These are phyloP conservation scores for Triops cancriformis DNA, from an alignment of 1,140 invertebrate species.

Conservation along the genomic window DNA sequence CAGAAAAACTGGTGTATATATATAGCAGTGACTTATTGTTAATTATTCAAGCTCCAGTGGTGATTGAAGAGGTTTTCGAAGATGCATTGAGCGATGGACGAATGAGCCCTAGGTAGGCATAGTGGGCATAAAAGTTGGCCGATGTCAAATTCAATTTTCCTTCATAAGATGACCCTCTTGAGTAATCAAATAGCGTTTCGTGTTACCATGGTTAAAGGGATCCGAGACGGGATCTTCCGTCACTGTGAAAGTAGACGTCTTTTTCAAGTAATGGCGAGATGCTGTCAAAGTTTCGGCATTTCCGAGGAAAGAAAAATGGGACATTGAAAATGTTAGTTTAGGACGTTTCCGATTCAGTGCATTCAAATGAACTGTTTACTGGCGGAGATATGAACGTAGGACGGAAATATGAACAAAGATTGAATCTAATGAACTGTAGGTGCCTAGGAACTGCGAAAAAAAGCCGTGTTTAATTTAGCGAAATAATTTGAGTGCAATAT, in stretches of 20 bases:
- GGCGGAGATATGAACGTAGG: too few relatives aligned
- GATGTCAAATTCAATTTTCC: background rate
- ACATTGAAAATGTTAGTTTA: background rate
- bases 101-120: background rate
- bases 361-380: too few relatives aligned
- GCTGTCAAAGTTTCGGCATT: background rate
- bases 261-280: conserved; percentile 3
- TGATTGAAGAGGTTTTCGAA: background rate
- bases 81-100: background rate
- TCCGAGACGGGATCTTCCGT: background rate
- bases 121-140: background rate
- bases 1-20: too few relatives aligned
- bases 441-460: too few relatives aligned
- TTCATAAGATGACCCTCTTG: background rate
- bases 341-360: too few relatives aligned
- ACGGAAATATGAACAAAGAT: too few relatives aligned
- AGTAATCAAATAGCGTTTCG: conserved; percentile 9
- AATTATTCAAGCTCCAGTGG: background rate
- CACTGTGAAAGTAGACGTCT: background rate
- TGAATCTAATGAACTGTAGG: too few relatives aligned
- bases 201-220: conserved; percentile 7
- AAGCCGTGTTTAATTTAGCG: too few relatives aligned
- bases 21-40: background rate
- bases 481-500: too few relatives aligned
- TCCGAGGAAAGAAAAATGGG: background rate